Conservation (phyloP, 2,797 vertebrate genomes). For the Neosilurus hyrtlii region DNA sequence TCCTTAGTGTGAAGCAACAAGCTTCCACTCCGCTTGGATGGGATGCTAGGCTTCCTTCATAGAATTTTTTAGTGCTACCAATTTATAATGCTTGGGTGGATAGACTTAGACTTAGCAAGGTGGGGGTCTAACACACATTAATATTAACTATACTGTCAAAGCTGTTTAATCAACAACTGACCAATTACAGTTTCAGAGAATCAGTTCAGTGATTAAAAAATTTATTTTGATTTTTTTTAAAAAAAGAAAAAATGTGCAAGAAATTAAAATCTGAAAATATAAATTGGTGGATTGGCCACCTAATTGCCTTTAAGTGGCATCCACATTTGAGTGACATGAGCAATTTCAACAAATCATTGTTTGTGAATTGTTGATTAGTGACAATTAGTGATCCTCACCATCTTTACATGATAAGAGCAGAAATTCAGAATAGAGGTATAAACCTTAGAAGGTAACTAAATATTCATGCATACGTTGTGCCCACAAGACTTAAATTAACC, state of each 20-base stretch:
- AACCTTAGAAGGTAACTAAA: slow-evolving; percentile 8
- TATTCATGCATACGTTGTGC: slow-evolving; percentile 3
- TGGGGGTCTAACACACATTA: no score
- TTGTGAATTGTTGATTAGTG: neutral
- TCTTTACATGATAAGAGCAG: neutral
- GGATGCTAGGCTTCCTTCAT: no score
- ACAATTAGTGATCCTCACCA: neutral
- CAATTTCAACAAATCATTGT: no score
- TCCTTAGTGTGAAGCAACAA: no score
- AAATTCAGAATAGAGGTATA: neutral
- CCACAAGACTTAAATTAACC: slow-evolving; percentile 32
- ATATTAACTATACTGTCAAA: neutral
- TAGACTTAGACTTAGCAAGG: no score
- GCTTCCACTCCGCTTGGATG: no score
- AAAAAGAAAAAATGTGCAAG: neutral
- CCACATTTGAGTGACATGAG: no score
- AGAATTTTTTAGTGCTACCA: no score
- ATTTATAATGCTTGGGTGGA: no score
- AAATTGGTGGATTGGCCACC: no score
- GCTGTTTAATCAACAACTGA: neutral
- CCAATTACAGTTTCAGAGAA: neutral
- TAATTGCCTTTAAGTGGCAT: neutral
- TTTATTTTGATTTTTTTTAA: no score
- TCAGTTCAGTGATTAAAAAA: no score
- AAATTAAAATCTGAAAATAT: neutral